Evolutionary conservation across 2,113 vertebrate species (phyloP), one percentile per base, ranked within the genome.

Genomic region (Anser cygnoides): DNA sequence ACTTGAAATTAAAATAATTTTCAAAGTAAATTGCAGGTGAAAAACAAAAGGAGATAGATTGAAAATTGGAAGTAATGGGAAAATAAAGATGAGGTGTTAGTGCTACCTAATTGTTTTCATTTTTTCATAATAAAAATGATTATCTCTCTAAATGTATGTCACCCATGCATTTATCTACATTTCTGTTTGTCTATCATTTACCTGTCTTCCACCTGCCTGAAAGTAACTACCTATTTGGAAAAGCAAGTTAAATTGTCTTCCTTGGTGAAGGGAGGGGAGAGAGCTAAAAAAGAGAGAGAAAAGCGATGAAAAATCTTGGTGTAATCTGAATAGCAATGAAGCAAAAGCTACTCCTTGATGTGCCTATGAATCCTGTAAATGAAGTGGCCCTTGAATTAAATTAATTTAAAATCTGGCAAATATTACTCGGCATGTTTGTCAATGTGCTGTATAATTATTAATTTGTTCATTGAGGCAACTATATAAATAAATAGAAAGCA

Each of bases 381-480:
- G 98, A 98, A 98, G 98, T 98, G 98, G 98, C 97, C 98, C 98
- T 98, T 98, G 98, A 98, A 98, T 98, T 98, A 98, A 98, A 98
- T 98, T 98, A 98, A 98, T 98, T 98, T 98, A 98, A 98, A 98
- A 98, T 97, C 98, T 98, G 97, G 97, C 98, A 98, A 98, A 98
- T 98, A 98, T 98, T 98, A 98, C 98, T 97, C 93, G 95, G 96
- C 97, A 95, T 98, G 98, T 98, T 98, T 98, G 97, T 98, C 98
- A 98, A 98, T 98, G 98, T 97, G 98, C 98, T 98, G 98, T 98
- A 98, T 98, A 98, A 98, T 98, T 98, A 98, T 98, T 98, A 98
- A 98, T 98, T 98, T 98, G 98, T 98, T 98, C 98, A 98, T 97
- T 98, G 98, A 98, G 93, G 98, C 96, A 98, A 97, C 98, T 97